Base-by-base conservation (phyloP, 2,888 invertebrate genomes). In the Linnaemya tessellans region DNA sequence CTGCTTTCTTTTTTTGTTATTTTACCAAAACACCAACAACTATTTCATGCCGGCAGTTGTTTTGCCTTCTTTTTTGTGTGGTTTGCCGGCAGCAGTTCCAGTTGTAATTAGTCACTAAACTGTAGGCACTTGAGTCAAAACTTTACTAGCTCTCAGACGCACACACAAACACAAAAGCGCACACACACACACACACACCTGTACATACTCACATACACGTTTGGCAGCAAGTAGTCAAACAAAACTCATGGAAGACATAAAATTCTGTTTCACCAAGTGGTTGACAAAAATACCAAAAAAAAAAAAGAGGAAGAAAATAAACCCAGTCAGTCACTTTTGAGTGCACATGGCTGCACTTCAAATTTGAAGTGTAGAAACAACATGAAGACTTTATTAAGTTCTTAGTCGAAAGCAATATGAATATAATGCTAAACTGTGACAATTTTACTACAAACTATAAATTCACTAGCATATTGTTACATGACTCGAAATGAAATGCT, bases 321-420 rank as follows among this genome's bases (percentile, higher is more conserved):
- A 71, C 9, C 30, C 71, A 73, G 60, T 35, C 71, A 73, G 60
- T 35, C 35, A 58, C 30, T 58, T 43, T 73, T 49, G 13, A 60
- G 60, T 73, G 60, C 73, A 73, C 73, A 73, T 73, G 73, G 11
- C 60, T 73, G 60, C 73, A 60, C 73, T 73, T 18, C 30, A 49
- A 22, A 25, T 43, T 71, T 73, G 5, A 20, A 71, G 49, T 38
- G 35, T 54, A 54, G 22, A 38, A 54, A 51, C 35, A 51, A 38
- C 13, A 68, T 35, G 2, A 9, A 38, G 68, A 20, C 54, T 38
- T 68, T 54, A 68, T 41, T 20, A 20, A 35, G 20, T 68, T 68
- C 35, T 20, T 18, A 68, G 51, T 41, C 2, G n/a, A 20, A 38
- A 54, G 4, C 3, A 41, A 38, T 18, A 68, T 51, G 54, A 38